Percentiles rank a stretch among this genome's conserved stretches.
phyloP scores from a whole-genome alignment of 2,113 vertebrate genomes.

The Guaruba guarouba region DNA sequence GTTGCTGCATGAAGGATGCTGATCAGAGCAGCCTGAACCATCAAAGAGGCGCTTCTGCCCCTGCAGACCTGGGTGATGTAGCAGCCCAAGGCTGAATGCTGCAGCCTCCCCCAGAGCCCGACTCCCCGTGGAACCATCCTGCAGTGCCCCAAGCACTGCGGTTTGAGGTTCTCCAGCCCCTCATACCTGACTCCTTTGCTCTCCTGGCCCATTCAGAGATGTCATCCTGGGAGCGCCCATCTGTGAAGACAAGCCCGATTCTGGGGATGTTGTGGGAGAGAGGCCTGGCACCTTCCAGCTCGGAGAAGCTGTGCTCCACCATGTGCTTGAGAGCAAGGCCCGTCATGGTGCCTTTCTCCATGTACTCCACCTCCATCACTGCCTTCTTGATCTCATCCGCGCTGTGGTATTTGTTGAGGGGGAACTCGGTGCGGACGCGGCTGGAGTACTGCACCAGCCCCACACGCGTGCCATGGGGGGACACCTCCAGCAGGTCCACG shows the following conservation, averaged over 20 bases:
- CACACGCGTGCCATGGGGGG: conserved; percentile 85
- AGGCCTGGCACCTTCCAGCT: conserved; percentile 82
- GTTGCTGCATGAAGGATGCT: not conserved
- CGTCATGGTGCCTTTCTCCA: conserved; percentile 99
- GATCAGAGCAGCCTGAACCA: not conserved
- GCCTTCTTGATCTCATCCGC: conserved; percentile 89
- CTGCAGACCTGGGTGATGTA: rapidly evolving
- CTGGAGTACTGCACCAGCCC: conserved; percentile 97
- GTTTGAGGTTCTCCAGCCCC: not conserved
- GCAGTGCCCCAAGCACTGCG: not conserved
- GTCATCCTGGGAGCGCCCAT: conserved; percentile 96
- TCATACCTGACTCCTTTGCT: conserved; percentile 89
- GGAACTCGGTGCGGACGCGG: conserved; percentile 92
- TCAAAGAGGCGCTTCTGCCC: rapidly evolving
- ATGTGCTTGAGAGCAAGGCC: conserved; percentile 94
- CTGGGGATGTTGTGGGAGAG: conserved; percentile 81
- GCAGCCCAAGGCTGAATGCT: not conserved
- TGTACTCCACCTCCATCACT: conserved; percentile 90
- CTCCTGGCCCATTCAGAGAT: conserved; percentile 90
- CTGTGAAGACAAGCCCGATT: conserved; percentile 92
- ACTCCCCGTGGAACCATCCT: not conserved
- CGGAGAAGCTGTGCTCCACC: conserved; percentile 94
- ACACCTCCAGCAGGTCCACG: conserved; percentile 92
- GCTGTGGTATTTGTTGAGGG: conserved; percentile 86
- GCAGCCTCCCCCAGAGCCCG: not conserved